phyloP scores from a whole-genome alignment of 2,888 invertebrate genomes.

The Caenorhabditis panamensis region DNA sequence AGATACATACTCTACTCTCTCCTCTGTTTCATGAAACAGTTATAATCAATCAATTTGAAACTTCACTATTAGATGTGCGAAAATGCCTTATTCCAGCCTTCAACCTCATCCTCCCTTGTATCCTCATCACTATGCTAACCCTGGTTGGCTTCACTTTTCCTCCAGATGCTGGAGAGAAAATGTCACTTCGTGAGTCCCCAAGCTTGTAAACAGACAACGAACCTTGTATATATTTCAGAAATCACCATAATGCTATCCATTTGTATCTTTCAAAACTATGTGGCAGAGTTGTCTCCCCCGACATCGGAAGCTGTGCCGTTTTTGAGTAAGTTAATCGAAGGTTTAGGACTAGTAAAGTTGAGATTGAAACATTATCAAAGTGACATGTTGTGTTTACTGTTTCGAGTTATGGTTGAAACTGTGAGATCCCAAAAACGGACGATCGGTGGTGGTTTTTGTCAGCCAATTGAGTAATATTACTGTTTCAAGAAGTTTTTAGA shows the following conservation, averaged over 20 bases:
- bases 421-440: too few relatives aligned
- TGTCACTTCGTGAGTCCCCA: constrained; percentile 72
- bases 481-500: too few relatives aligned
- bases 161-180: constrained; percentile 76
- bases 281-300: constrained; percentile 75
- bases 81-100: constrained; percentile 86
- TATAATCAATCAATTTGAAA: too few relatives aligned
- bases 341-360: too few relatives aligned
- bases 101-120: constrained; percentile 94
- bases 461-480: too few relatives aligned
- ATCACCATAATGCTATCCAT: constrained; percentile 77
- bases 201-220: not conserved
- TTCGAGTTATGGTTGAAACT: too few relatives aligned
- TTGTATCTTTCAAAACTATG: constrained; percentile 77
- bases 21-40: too few relatives aligned
- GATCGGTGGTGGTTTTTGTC: too few relatives aligned
- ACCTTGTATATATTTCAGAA: constrained; percentile 58
- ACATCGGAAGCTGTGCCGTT: constrained; percentile 75
- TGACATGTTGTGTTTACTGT: too few relatives aligned
- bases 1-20: too few relatives aligned
- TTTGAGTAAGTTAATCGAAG: constrained; percentile 49
- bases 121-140: constrained; percentile 84
- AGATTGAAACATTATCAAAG: too few relatives aligned
- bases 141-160: constrained; percentile 75
- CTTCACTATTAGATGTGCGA: too few relatives aligned